phyloP scores from a whole-genome alignment of 2,113 vertebrate genomes.

The Myodes glareolus region DNA sequence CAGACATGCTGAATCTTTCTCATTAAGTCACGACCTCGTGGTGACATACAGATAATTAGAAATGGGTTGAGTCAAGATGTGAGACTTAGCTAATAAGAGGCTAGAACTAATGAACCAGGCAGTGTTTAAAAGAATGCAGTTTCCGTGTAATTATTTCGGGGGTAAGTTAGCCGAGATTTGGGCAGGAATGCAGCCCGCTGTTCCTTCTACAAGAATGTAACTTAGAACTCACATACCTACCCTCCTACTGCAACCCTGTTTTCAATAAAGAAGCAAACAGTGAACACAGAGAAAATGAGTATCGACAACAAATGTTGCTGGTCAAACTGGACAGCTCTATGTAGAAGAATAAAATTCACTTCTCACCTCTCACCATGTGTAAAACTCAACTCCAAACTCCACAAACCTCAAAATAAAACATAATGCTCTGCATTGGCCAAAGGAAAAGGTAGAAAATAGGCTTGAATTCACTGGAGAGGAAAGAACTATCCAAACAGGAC shows the following conservation, averaged over 20 bases:
- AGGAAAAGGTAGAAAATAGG: background rate
- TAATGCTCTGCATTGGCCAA: background rate
- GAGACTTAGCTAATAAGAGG: too few relatives aligned
- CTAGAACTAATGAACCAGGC: too few relatives aligned
- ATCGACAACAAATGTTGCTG: background rate
- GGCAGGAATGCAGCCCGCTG: too few relatives aligned
- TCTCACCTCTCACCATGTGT: background rate
- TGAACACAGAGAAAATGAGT: background rate
- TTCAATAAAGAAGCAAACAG: background rate
- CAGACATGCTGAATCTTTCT: too few relatives aligned
- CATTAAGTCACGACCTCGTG: too few relatives aligned
- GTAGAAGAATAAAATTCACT: background rate
- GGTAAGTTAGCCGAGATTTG: too few relatives aligned
- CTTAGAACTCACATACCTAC: background rate
- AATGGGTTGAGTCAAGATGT: too few relatives aligned
- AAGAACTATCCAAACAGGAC: background rate
- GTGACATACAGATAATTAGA: too few relatives aligned
- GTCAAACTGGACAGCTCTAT: background rate
- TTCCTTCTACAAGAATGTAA: too few relatives aligned
- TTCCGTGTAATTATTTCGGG: too few relatives aligned
- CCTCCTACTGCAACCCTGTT: background rate
- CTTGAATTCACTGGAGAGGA: background rate
- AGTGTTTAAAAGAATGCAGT: too few relatives aligned
- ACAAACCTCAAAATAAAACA: background rate
- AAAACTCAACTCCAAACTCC: background rate